phyloP scores from a whole-genome alignment of 1,140 invertebrate species.

The Tetramorium alpestre region DNA sequence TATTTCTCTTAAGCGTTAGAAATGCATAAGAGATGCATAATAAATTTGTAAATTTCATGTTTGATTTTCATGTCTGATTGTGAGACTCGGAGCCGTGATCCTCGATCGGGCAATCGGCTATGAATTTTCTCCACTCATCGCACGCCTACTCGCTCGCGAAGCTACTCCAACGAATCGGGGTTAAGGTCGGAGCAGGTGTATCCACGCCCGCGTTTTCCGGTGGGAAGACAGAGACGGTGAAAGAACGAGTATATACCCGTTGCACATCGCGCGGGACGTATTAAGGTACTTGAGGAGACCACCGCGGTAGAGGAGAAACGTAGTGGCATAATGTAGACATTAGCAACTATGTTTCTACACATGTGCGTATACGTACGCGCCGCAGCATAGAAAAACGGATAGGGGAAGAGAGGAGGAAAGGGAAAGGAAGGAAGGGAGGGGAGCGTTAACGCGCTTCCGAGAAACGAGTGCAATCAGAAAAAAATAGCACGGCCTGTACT shows the following conservation, averaged over 20 bases:
- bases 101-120: background rate
- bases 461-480: slow-evolving; percentile 43
- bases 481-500: slow-evolving; percentile 50
- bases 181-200: slow-evolving; percentile 65
- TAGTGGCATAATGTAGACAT: slow-evolving; percentile 42
- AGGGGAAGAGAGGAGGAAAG: background rate
- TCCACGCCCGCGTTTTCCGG: slow-evolving; percentile 59
- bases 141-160: slow-evolving; percentile 45
- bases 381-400: background rate
- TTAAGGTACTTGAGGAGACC: slow-evolving; percentile 13
- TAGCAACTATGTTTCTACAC: slow-evolving; percentile 34
- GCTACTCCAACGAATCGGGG: slow-evolving; percentile 50
- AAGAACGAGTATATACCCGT: background rate
- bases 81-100: slow-evolving; percentile 20
- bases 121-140: slow-evolving; percentile 43
- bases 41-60: background rate
- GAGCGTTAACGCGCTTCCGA: slow-evolving; percentile 50
- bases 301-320: background rate
- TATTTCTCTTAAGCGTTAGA: background rate
- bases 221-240: slow-evolving; percentile 27
- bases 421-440: background rate
- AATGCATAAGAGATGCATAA: background rate
- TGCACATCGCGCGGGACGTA: slow-evolving; percentile 15
- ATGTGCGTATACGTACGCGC: background rate
- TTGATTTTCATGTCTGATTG: background rate